Percentiles rank a stretch among this genome's conserved stretches.
These are phyloP conservation scores for Dynastes hyllus DNA, from an alignment of 2,888 invertebrate genomes.

Conservation along the genomic window DNA sequence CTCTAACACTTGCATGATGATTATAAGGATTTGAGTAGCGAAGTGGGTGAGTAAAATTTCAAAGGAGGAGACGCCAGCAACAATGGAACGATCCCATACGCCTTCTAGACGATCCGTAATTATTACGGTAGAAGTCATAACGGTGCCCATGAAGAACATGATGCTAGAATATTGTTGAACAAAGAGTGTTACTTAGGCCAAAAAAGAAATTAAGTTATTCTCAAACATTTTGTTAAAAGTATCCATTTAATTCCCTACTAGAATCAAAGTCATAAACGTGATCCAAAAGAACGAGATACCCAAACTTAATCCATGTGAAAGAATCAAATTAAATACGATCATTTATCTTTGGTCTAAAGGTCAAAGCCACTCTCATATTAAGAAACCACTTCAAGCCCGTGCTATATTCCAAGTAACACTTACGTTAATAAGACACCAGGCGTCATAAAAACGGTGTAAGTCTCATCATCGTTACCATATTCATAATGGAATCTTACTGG, in stretches of 20 bases:
- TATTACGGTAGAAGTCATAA: slow-evolving; percentile 88
- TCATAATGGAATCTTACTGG: slow-evolving; percentile 83
- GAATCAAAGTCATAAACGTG: too few relatives aligned
- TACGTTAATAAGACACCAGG: slow-evolving; percentile 89
- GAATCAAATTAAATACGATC: too few relatives aligned
- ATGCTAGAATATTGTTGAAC: slow-evolving; percentile 74
- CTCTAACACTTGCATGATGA: slow-evolving; percentile 80
- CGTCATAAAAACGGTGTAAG: slow-evolving; percentile 87
- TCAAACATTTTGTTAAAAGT: too few relatives aligned
- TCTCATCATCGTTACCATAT: slow-evolving; percentile 79
- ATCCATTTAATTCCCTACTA: too few relatives aligned
- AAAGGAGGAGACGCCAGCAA: slow-evolving; percentile 86
- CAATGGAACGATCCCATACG: slow-evolving; percentile 89
- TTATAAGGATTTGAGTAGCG: slow-evolving; percentile 82
- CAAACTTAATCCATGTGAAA: too few relatives aligned
- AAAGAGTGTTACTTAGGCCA: too few relatives aligned
- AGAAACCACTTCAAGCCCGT: too few relatives aligned
- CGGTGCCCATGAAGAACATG: slow-evolving; percentile 88
- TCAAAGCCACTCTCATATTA: too few relatives aligned
- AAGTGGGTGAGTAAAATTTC: slow-evolving; percentile 90
- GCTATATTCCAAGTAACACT: slow-evolving; percentile 65
- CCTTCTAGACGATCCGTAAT: slow-evolving; percentile 88
- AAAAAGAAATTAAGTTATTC: too few relatives aligned
- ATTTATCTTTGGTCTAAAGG: too few relatives aligned
- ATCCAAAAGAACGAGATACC: too few relatives aligned